Evolutionary conservation across 2,113 vertebrate species (phyloP), one percentile per base, ranked within the genome.

Genomic region (Leiothrix lutea): DNA sequence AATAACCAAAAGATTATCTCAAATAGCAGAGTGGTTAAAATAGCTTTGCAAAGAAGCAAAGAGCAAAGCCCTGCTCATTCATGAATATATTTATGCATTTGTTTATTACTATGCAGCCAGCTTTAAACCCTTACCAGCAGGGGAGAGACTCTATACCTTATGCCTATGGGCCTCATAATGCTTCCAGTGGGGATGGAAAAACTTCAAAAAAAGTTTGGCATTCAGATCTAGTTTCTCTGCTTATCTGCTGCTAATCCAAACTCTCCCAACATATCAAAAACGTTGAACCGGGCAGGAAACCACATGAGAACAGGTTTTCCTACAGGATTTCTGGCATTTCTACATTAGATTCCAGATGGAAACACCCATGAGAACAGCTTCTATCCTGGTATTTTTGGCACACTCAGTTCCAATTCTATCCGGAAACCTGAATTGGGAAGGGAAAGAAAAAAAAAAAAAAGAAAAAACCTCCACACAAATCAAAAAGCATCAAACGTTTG

Each of bases 251-350:
- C 92, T 96, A 96, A 97, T 97, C 88, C 93, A 95, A 96, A 96
- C 94, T 97, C 96, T 97, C 93, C 95, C 92, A 94, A 93, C 95
- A 96, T 96, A 96, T 96, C 92, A 96, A 96, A 96, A 96, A 94
- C 5, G 90, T 94, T 94, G 86, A 90, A 96, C 56, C 77, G 24
- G 95, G 94, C 96, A 97, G 96, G 93, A 97, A 97, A 97, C 92
- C 96, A 96, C 96, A 97, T 51, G 94, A 96, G 95, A 97, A 97
- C 96, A 97, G 96, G 96, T 96, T 97, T 97, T 97, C 95, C 95
- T 96, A 91, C 92, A 96, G 93, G 94, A 97, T 97, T 96, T 96
- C 95, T 97, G 96, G 96, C 95, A 97, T 97, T 96, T 95, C 88
- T 97, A 92, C 94, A 95, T 96, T 95, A 94, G 88, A 96, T 97